phyloP scores from a whole-genome alignment of 2,797 vertebrate genomes.

The Poeciliopsis gracilis region DNA sequence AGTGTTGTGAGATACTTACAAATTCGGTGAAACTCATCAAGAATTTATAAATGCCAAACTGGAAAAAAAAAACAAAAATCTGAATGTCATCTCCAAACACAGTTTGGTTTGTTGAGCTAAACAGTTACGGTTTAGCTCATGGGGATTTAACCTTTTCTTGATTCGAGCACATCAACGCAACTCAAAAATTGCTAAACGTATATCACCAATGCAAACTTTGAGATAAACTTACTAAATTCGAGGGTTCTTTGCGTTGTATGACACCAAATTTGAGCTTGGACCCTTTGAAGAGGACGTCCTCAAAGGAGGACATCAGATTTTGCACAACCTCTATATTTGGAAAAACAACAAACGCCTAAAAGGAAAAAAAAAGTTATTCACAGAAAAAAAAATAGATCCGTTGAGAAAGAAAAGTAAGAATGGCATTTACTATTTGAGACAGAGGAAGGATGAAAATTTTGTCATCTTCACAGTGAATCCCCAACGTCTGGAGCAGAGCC shows the following conservation, averaged over 20 bases:
- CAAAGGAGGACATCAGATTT: background rate
- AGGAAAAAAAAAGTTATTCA: background rate
- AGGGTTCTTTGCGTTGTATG: background rate
- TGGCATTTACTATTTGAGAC: background rate
- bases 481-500: background rate
- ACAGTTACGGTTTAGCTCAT: background rate
- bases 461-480: background rate
- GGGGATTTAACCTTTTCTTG: background rate
- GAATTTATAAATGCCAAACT: slow-evolving; percentile 3
- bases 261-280: background rate
- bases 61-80: background rate
- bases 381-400: background rate
- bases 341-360: background rate
- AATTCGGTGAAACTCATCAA: background rate
- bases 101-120: background rate
- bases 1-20: background rate
- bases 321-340: background rate
- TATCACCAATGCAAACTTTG: background rate
- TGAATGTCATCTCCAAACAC: background rate
- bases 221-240: background rate
- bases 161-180: background rate
- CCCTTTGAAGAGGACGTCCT: background rate
- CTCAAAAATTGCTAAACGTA: background rate
- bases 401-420: background rate
- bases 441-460: slow-evolving; percentile 4